phyloP scores from a whole-genome alignment of 1,140 invertebrate species.

The Meloidogyne exigua region DNA sequence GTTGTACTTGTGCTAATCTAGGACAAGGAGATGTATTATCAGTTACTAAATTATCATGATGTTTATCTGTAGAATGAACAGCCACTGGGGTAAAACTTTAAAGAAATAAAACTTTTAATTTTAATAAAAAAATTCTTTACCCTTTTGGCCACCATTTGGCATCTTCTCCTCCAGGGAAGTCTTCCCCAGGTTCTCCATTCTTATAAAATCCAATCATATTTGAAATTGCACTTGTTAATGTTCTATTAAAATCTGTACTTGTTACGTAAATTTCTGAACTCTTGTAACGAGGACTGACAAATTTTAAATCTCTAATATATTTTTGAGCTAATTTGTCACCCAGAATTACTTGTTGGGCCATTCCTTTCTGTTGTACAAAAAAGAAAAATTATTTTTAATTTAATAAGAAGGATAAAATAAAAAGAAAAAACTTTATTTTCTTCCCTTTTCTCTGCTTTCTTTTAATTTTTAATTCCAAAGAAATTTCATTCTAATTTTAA shows the following conservation, averaged over 20 bases:
- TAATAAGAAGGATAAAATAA: too few species aligned
- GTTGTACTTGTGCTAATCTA: neutral
- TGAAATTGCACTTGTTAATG: slow-evolving; percentile 42
- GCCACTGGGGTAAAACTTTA: slow-evolving; percentile 26
- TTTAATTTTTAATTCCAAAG: too few species aligned
- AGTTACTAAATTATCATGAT: slow-evolving; percentile 19
- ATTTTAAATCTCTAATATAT: slow-evolving; percentile 34
- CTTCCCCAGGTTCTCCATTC: slow-evolving; percentile 14
- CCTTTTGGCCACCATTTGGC: slow-evolving; percentile 9
- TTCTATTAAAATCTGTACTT: slow-evolving; percentile 39
- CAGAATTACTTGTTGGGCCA: slow-evolving; percentile 39
- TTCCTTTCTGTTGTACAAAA: slow-evolving; percentile 40
- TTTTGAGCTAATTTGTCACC: slow-evolving; percentile 33
- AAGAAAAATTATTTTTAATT: neutral
- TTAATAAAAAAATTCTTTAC: neutral
- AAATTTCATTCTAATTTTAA: too few species aligned
- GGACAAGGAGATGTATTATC: slow-evolving; percentile 26
- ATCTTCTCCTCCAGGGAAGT: slow-evolving; percentile 32
- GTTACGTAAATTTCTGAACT: slow-evolving; percentile 35
- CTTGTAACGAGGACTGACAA: slow-evolving; percentile 28
- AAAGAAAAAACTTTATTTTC: too few species aligned
- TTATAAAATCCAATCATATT: slow-evolving; percentile 42
- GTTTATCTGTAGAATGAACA: slow-evolving; percentile 33
- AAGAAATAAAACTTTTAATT: too few species aligned
- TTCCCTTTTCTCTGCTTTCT: too few species aligned